Evolutionary conservation across 2,113 vertebrate genomes (phyloP).

Genomic region (Chaenocephalus aceratus): DNA sequence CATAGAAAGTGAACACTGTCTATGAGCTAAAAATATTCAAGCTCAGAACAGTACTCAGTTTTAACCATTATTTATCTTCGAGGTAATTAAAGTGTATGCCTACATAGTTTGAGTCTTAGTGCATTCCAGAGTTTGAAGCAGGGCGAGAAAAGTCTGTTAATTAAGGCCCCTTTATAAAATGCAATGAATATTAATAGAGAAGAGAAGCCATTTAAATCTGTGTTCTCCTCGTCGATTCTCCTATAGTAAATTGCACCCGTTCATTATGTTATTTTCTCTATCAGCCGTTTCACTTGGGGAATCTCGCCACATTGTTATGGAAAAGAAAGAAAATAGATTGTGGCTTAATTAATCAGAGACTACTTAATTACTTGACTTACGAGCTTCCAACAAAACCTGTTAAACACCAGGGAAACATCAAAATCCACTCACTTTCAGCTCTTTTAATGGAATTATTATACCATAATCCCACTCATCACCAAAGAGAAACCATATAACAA

Average conservation of each 20-base stretch:
- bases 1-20: not conserved
- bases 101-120: slow-evolving; percentile 29
- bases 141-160: slow-evolving; percentile 73
- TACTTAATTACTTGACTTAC: slow-evolving; percentile 79
- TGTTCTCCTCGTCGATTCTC: slow-evolving; percentile 60
- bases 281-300: slow-evolving; percentile 73
- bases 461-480: slow-evolving; percentile 43
- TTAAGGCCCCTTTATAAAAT: slow-evolving; percentile 73
- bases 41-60: not conserved
- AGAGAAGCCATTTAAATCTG: slow-evolving; percentile 65
- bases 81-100: slow-evolving; percentile 29
- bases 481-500: slow-evolving; percentile 36
- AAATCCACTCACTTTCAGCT: slow-evolving; percentile 48
- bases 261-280: slow-evolving; percentile 76
- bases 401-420: slow-evolving; percentile 48
- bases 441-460: slow-evolving; percentile 46
- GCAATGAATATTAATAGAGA: slow-evolving; percentile 74
- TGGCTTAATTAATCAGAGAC: slow-evolving; percentile 79
- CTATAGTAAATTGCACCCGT: slow-evolving; percentile 68
- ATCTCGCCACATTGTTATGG: slow-evolving; percentile 73
- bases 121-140: slow-evolving; percentile 39
- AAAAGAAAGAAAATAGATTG: slow-evolving; percentile 77
- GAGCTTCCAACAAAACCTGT: slow-evolving; percentile 50
- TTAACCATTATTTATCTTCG: slow-evolving; percentile 35
- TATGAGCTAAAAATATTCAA: not conserved